phyloP scores from a whole-genome alignment of 2,797 vertebrate genomes.

The Otolemur crassicaudatus region DNA sequence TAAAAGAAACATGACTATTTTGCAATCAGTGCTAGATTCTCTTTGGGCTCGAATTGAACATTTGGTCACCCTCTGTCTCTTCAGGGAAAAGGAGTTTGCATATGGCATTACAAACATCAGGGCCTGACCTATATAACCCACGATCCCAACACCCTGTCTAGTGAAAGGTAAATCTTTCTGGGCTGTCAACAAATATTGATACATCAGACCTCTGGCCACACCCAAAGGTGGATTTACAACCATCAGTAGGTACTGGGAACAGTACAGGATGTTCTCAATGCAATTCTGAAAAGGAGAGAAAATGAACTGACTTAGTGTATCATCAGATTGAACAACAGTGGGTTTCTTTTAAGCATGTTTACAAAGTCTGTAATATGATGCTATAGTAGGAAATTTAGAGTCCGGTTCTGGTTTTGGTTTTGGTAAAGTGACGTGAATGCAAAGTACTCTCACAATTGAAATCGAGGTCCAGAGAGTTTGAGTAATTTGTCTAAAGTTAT shows the following conservation, averaged over 20 bases:
- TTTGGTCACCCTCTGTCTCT: background rate
- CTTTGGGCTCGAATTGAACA: background rate
- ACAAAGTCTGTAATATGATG: background rate
- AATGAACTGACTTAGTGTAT: background rate
- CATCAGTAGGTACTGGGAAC: background rate
- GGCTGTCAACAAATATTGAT: conserved; percentile 51
- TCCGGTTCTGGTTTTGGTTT: conserved; percentile 10
- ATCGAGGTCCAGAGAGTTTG: background rate
- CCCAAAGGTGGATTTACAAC: background rate
- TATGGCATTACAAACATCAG: background rate
- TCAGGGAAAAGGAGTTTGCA: background rate
- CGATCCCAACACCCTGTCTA: background rate
- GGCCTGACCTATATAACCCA: background rate
- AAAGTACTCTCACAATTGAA: rapidly evolving
- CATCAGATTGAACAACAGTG: background rate
- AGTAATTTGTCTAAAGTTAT: background rate
- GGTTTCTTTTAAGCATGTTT: background rate
- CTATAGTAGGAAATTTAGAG: background rate
- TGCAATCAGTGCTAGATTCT: background rate
- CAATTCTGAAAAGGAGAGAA: background rate
- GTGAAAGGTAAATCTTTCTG: background rate
- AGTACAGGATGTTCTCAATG: background rate
- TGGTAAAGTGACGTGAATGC: background rate
- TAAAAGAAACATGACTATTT: background rate
- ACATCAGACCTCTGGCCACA: background rate